Conservation (phyloP, 2,888 invertebrate species). For the Antitype chi region DNA sequence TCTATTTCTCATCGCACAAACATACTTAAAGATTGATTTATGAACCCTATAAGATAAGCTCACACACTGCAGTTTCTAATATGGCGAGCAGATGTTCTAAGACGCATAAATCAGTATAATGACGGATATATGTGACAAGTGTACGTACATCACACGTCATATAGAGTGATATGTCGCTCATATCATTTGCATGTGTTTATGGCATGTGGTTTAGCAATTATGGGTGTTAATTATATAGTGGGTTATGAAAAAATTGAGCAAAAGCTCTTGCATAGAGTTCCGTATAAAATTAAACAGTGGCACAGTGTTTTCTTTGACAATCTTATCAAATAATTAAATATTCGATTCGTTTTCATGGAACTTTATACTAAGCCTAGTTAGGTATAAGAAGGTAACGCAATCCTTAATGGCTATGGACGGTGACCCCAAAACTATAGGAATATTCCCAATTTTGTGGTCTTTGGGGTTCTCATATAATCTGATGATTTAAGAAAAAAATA, state of each 20-base stretch:
- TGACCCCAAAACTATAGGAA: no score
- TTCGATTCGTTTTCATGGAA: no score
- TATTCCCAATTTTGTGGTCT: no score
- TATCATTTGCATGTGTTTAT: constrained; percentile 67
- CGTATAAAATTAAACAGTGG: neutral
- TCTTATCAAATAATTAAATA: neutral
- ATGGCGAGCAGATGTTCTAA: constrained; percentile 73
- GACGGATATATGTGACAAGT: constrained; percentile 71
- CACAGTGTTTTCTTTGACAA: neutral
- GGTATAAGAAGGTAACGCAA: no score
- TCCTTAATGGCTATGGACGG: no score
- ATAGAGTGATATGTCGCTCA: constrained; percentile 63
- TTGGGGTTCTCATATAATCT: no score
- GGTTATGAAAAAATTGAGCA: constrained; percentile 17
- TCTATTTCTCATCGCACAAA: constrained; percentile 29
- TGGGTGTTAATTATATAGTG: constrained; percentile 20
- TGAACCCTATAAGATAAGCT: constrained; percentile 22
- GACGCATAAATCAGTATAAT: constrained; percentile 73
- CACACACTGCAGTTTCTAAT: constrained; percentile 67
- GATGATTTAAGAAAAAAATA: no score
- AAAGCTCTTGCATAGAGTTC: neutral
- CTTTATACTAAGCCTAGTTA: no score
- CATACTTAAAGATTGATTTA: constrained; percentile 46
- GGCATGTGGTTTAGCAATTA: constrained; percentile 63
- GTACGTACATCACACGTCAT: constrained; percentile 60